A percentile compares a stretch with the other conserved stretches of the same genome.
phyloP scores from a whole-genome alignment of 2,797 vertebrate genomes.

The Tokudaia tokunoshimensis region DNA sequence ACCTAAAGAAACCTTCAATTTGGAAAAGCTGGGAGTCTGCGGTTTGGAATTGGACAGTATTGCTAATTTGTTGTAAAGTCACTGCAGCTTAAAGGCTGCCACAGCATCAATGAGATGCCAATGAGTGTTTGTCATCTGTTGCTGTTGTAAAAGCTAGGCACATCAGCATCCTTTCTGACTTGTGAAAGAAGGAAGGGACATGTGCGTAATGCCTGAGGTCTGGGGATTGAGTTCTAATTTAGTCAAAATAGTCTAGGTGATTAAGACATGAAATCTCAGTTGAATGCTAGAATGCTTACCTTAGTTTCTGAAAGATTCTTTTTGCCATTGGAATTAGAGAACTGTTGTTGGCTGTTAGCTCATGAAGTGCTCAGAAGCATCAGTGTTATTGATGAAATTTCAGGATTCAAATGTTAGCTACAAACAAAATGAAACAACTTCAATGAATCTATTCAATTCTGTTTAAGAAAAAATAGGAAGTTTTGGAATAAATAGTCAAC shows the following conservation, averaged over 20 bases:
- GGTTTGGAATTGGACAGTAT: not conserved
- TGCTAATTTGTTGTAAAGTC: not conserved
- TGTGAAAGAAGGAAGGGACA: not conserved
- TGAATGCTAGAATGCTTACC: constrained; percentile 45
- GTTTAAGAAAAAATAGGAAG: constrained; percentile 14
- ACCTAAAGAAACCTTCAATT: not conserved
- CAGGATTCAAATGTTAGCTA: not conserved
- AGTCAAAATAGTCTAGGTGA: constrained; percentile 6
- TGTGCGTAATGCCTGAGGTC: not conserved
- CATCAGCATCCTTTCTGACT: not conserved
- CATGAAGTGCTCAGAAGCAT: constrained; percentile 2
- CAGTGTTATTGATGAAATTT: not conserved
- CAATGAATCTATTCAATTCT: not conserved
- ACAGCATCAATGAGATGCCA: not conserved
- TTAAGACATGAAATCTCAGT: not conserved
- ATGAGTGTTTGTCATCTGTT: not conserved
- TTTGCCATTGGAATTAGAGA: not conserved
- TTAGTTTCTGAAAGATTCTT: not conserved
- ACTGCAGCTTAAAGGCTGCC: not conserved
- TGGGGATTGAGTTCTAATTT: not conserved
- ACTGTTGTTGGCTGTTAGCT: not conserved
- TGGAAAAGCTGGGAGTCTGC: not conserved
- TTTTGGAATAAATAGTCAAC: constrained; percentile 30
- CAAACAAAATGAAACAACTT: not conserved
- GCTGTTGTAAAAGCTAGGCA: not conserved